phyloP scores from a whole-genome alignment of 1,140 invertebrate genomes.

The Monochamus saltuarius region DNA sequence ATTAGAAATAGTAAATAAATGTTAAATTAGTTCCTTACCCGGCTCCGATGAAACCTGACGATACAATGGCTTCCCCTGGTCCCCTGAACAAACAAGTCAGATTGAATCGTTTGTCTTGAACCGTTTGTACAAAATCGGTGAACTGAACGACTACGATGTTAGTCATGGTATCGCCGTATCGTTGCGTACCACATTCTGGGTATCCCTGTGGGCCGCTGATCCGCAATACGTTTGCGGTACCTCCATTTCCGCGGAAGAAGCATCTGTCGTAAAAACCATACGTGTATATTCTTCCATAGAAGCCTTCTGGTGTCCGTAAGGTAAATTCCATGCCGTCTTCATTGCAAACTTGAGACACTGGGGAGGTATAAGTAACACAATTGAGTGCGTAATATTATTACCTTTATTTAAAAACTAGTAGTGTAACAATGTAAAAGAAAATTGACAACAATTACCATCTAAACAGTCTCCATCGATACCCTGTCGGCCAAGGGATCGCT shows the following conservation, averaged over 20 bases:
- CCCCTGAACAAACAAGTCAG: constrained; percentile 87
- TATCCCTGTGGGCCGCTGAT: constrained; percentile 87
- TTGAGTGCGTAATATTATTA: constrained; percentile 6
- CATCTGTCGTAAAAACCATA: constrained; percentile 90
- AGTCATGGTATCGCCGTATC: constrained; percentile 90
- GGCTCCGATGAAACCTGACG: constrained; percentile 89
- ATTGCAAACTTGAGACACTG: constrained; percentile 87
- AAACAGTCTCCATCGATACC: constrained; percentile 73
- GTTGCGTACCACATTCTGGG: constrained; percentile 86
- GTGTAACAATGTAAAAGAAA: constrained; percentile 16
- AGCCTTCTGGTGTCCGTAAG: constrained; percentile 81
- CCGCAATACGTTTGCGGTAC: constrained; percentile 76
- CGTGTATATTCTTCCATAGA: constrained; percentile 86
- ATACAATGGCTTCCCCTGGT: constrained; percentile 88
- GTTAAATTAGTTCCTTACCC: constrained; percentile 56
- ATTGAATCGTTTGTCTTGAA: constrained; percentile 87
- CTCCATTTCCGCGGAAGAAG: constrained; percentile 87
- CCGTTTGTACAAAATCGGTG: constrained; percentile 89
- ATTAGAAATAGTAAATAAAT: not conserved
- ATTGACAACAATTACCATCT: constrained; percentile 63
- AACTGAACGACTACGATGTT: constrained; percentile 94
- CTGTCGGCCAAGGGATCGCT: constrained; percentile 70
- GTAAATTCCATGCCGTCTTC: constrained; percentile 94
- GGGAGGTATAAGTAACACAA: constrained; percentile 13
- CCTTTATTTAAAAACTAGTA: not conserved